These are phyloP conservation scores for Aproaerema taeniolella DNA, from an alignment of 2,888 invertebrate species.

Conservation along the genomic window DNA sequence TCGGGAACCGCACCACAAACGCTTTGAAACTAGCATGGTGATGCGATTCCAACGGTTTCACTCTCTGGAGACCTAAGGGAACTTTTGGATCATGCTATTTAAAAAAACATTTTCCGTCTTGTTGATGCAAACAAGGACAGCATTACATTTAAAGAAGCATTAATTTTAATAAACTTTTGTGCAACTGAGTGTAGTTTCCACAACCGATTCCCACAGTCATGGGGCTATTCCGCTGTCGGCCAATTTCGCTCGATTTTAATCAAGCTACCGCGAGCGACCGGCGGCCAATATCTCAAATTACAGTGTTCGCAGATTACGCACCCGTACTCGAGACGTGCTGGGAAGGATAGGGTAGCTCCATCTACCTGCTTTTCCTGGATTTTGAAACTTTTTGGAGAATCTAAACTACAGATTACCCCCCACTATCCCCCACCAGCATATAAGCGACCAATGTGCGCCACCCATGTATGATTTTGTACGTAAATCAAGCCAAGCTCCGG, in stretches of 20 bases:
- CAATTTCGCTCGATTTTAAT: conserved; percentile 67
- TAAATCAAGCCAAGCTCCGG: too few relatives aligned
- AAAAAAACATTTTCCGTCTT: too few relatives aligned
- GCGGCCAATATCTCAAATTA: conserved; percentile 70
- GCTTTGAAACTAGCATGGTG: too few relatives aligned
- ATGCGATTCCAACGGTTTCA: too few relatives aligned
- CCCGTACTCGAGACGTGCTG: conserved; percentile 45
- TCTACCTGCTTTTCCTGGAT: conserved; percentile 4
- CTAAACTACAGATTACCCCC: neutral
- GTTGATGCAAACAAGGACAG: too few relatives aligned
- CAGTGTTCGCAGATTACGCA: conserved; percentile 63
- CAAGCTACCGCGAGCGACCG: conserved; percentile 49
- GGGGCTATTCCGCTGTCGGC: conserved; percentile 40
- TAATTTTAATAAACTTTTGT: too few relatives aligned
- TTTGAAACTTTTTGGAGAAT: neutral
- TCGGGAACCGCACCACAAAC: too few relatives aligned
- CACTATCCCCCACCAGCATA: too few relatives aligned
- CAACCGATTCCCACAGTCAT: conserved; percentile 12
- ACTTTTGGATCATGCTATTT: too few relatives aligned
- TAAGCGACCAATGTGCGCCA: neutral
- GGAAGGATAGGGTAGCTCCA: conserved; percentile 12
- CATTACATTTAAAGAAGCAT: neutral
- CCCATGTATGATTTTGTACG: neutral
- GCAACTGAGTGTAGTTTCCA: conserved; percentile 3
- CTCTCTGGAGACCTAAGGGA: too few relatives aligned